Evolutionary conservation across 2,797 vertebrate genomes (phyloP).

Genomic region (Distichodus sexfasciatus): DNA sequence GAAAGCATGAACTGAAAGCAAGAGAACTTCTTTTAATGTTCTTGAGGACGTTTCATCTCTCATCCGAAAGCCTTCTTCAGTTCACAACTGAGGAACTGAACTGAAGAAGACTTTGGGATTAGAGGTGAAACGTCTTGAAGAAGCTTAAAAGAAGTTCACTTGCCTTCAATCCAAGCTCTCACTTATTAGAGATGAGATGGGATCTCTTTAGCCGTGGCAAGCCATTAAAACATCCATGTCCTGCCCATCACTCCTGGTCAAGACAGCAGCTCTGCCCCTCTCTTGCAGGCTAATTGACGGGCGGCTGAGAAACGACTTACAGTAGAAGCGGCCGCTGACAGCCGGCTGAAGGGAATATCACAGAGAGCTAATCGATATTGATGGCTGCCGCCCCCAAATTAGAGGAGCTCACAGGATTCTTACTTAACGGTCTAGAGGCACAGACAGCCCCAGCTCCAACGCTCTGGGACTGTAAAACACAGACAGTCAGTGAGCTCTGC

Average conservation of each 20-base stretch:
- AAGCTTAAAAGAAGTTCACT: too few relatives aligned
- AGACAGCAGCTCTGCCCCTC: slow-evolving; percentile 57
- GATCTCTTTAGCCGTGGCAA: slow-evolving; percentile 47
- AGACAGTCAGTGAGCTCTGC: slow-evolving; percentile 61
- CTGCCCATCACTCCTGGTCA: slow-evolving; percentile 62
- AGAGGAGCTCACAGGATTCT: slow-evolving; percentile 52
- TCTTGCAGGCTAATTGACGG: slow-evolving; percentile 68
- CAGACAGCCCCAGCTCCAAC: slow-evolving; percentile 45
- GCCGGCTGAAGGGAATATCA: slow-evolving; percentile 68
- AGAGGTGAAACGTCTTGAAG: too few relatives aligned
- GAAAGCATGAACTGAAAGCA: too few relatives aligned
- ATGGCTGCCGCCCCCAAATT: slow-evolving; percentile 69
- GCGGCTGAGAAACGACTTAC: slow-evolving; percentile 70
- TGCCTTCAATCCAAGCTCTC: slow-evolving; percentile 27
- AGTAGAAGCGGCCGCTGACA: slow-evolving; percentile 62
- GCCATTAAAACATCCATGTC: slow-evolving; percentile 51
- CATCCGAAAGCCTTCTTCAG: too few relatives aligned
- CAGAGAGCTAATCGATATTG: slow-evolving; percentile 68
- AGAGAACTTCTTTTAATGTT: too few relatives aligned
- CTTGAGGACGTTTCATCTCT: too few relatives aligned
- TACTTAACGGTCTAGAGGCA: slow-evolving; percentile 67
- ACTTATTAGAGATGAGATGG: background rate
- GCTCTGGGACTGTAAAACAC: slow-evolving; percentile 67
- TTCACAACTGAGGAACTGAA: too few relatives aligned
- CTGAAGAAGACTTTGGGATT: too few relatives aligned